Evolutionary conservation across 2,113 vertebrate genomes (phyloP).

Genomic region (Neotoma lepida): DNA sequence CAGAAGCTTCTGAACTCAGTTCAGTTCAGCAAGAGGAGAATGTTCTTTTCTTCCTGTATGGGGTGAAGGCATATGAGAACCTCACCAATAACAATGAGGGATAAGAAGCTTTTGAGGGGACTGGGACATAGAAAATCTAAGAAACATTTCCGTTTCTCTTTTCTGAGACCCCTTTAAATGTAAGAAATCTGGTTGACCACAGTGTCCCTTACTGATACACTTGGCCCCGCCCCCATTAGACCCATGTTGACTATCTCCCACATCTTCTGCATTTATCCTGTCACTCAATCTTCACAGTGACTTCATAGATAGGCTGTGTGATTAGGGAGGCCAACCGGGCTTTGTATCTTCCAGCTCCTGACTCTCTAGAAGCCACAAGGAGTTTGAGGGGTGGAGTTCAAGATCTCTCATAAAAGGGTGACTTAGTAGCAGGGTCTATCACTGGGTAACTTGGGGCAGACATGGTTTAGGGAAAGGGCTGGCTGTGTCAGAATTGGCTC

Average conservation of each 20-base stretch:
- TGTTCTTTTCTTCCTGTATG: not conserved
- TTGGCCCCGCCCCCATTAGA: not conserved
- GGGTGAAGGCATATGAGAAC: rapidly evolving
- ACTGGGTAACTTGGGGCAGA: not conserved
- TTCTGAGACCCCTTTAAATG: not conserved
- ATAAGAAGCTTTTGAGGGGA: not conserved
- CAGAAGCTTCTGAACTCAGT: not conserved
- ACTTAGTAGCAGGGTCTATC: constrained; percentile 1
- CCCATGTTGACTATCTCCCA: not conserved
- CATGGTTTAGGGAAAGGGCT: not conserved
- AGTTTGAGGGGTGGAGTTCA: not conserved
- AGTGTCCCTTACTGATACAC: not conserved
- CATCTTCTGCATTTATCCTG: not conserved
- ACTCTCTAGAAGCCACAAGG: not conserved
- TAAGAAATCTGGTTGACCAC: not conserved
- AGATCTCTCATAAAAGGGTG: not conserved
- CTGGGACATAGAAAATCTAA: not conserved
- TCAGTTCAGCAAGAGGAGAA: not conserved
- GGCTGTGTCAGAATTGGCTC: not conserved
- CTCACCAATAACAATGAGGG: not conserved
- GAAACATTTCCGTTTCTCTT: not conserved
- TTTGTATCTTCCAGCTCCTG: not conserved
- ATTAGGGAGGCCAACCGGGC: not conserved
- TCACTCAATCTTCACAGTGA: not conserved
- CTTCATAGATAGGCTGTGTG: not conserved